These are phyloP conservation scores for Tyria jacobaeae DNA, from an alignment of 2,888 invertebrate genomes.

Conservation along the genomic window DNA sequence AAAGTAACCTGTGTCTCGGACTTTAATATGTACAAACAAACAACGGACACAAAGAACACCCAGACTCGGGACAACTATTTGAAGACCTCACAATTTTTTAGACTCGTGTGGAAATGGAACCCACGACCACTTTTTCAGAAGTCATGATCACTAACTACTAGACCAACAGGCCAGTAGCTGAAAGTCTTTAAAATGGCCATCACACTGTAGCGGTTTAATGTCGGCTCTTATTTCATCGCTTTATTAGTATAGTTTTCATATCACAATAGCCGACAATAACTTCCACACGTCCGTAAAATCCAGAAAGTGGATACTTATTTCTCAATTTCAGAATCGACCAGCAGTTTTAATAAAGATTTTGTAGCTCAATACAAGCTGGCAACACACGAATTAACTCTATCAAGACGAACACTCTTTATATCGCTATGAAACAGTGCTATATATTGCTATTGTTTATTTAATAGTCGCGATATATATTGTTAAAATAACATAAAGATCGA, in stretches of 20 bases:
- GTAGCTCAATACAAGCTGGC: conserved; percentile 3
- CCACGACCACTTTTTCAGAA: too few species aligned
- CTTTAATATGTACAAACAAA: too few species aligned
- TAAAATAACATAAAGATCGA: conserved; percentile 3
- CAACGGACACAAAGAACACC: too few species aligned
- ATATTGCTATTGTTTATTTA: conserved; percentile 3
- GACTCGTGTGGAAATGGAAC: too few species aligned
- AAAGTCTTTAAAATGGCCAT: neutral
- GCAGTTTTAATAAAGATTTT: conserved; percentile 3
- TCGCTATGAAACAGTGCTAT: conserved; percentile 28
- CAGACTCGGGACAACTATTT: too few species aligned
- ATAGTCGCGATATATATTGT: conserved; percentile 4
- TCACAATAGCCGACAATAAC: neutral
- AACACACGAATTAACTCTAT: conserved; percentile 5
- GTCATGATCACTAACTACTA: too few species aligned
- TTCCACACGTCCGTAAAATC: neutral
- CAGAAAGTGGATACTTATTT: neutral
- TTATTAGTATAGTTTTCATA: neutral
- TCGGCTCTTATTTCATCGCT: neutral
- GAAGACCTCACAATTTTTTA: too few species aligned
- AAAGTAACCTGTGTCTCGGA: too few species aligned
- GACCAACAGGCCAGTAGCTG: too few species aligned
- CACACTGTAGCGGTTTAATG: neutral
- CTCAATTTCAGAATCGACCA: neutral
- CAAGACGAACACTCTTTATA: conserved; percentile 24